Conservation (phyloP, 2,113 vertebrate genomes). For the Aplodontia rufa region DNA sequence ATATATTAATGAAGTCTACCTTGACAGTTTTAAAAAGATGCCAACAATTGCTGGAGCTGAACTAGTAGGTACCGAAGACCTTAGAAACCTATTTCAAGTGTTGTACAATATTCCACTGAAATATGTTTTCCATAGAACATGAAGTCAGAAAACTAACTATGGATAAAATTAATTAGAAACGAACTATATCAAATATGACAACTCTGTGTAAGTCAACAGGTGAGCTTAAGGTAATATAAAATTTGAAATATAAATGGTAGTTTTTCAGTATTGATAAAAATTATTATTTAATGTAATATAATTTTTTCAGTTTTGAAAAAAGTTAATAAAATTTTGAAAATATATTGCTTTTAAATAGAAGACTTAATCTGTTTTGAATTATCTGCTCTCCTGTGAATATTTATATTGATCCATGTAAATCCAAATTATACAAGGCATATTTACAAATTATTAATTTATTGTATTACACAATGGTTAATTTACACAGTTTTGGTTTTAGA, state of each 20-base stretch:
- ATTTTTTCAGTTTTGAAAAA: background rate
- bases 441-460: background rate
- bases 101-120: background rate
- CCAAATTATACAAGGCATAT: background rate
- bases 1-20: slow-evolving; percentile 79
- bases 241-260: background rate
- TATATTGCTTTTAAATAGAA: background rate
- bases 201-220: background rate
- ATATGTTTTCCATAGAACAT: background rate
- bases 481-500: background rate
- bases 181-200: background rate
- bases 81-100: slow-evolving; percentile 33
- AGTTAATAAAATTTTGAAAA: background rate
- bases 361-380: background rate
- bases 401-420: background rate
- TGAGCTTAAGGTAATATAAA: background rate
- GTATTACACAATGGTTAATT: background rate
- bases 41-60: slow-evolving; percentile 70
- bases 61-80: slow-evolving; percentile 48
- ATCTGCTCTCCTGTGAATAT: background rate
- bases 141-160: background rate
- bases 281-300: background rate
- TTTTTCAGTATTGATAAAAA: background rate
- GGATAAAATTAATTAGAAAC: background rate
- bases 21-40: slow-evolving; percentile 70